Conservation (phyloP, 2,113 vertebrate genomes). For the Sinosuthora webbiana region DNA sequence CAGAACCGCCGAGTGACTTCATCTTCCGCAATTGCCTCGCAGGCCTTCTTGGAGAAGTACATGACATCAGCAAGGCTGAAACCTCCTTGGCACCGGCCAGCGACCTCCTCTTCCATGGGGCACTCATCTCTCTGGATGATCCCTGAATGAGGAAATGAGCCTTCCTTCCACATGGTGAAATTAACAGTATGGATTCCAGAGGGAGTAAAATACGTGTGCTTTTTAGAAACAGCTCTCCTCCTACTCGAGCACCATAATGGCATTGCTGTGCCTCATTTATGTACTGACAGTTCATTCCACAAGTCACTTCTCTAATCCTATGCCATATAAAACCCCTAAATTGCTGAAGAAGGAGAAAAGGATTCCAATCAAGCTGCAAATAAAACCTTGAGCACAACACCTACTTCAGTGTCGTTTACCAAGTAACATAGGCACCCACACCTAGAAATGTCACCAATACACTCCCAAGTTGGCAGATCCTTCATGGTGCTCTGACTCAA, state of each 20-base stretch:
- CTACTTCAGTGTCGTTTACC: background rate
- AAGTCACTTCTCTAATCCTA: background rate
- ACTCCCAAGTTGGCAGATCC: background rate
- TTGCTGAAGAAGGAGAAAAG: background rate
- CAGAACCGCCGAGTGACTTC: conserved; percentile 89
- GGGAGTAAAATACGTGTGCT: background rate
- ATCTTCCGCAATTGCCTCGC: conserved; percentile 89
- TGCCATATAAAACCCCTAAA: background rate
- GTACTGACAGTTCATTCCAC: background rate
- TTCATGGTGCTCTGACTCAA: background rate
- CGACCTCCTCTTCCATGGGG: conserved; percentile 86
- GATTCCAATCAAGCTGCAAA: background rate
- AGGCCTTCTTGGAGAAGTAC: conserved; percentile 88
- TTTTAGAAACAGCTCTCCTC: background rate
- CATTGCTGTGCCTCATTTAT: background rate
- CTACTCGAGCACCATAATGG: background rate
- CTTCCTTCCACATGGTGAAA: background rate
- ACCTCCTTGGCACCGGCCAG: conserved; percentile 61
- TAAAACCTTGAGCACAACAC: background rate
- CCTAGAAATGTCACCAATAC: background rate
- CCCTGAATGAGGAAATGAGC: conserved; percentile 63
- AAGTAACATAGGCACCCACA: background rate
- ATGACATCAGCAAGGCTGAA: conserved; percentile 83
- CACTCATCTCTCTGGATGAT: conserved; percentile 84
- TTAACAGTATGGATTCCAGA: background rate